phyloP scores from a whole-genome alignment of 2,888 invertebrate genomes.

The Neria commutata region DNA sequence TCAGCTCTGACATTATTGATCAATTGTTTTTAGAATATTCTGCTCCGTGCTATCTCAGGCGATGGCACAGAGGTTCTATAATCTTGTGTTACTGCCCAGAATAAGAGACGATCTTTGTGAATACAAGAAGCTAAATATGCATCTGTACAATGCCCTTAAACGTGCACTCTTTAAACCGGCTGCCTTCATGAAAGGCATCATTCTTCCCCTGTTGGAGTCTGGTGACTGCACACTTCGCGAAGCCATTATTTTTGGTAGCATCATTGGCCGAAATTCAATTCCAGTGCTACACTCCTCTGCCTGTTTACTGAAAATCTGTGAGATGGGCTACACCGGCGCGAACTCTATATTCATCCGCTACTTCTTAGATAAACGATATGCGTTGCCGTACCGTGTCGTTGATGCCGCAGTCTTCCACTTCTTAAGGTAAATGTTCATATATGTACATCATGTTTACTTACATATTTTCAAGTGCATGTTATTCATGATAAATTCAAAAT shows the following conservation, averaged over 20 bases:
- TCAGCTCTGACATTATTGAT: background rate
- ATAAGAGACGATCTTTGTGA: constrained; percentile 94
- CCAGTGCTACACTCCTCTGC: constrained; percentile 95
- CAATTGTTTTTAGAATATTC: constrained; percentile 76
- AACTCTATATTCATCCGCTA: constrained; percentile 93
- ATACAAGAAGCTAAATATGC: constrained; percentile 94
- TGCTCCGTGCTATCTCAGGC: constrained; percentile 95
- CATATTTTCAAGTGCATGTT: no score
- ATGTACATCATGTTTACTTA: constrained; percentile 13
- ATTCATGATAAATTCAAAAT: background rate
- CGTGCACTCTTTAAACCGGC: constrained; percentile 96
- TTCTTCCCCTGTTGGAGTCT: constrained; percentile 77
- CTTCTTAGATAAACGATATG: constrained; percentile 97
- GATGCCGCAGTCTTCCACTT: constrained; percentile 96
- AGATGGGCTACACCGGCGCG: constrained; percentile 96
- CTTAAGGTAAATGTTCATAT: constrained; percentile 68
- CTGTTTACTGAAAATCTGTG: constrained; percentile 92
- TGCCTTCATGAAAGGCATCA: constrained; percentile 94
- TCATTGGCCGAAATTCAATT: constrained; percentile 88
- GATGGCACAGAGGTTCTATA: constrained; percentile 96
- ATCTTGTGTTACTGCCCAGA: constrained; percentile 88
- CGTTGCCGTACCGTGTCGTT: constrained; percentile 91
- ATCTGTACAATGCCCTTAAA: constrained; percentile 90
- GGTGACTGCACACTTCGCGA: constrained; percentile 95
- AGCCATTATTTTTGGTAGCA: constrained; percentile 93